A percentile compares a stretch with the other conserved stretches of the same genome.
Evolutionary conservation across 2,888 invertebrate species (phyloP).

Genomic region (Lucinisca nassula): DNA sequence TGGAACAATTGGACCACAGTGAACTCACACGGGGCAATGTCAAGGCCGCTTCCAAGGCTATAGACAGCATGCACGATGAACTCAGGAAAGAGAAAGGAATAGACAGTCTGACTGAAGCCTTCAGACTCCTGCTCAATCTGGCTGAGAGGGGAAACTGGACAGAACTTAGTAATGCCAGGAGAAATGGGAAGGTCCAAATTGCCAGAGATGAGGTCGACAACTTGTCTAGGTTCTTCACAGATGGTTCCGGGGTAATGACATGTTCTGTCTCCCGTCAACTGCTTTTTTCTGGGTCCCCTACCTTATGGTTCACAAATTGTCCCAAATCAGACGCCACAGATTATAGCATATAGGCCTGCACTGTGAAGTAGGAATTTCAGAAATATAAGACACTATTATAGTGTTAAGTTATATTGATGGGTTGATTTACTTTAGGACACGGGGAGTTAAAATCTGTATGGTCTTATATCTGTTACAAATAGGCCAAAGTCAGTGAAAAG

Average conservation of each 20-base stretch:
- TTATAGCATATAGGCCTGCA: too few species aligned
- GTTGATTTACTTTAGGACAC: too few species aligned
- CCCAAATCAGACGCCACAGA: too few species aligned
- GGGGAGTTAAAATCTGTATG: too few species aligned
- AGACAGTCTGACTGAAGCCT: conserved; percentile 39
- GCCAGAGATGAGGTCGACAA: conserved; percentile 57
- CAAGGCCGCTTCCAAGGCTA: conserved; percentile 57
- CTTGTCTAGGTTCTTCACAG: conserved; percentile 2
- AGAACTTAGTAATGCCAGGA: conserved; percentile 57
- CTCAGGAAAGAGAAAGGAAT: conserved; percentile 39
- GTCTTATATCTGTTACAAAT: too few species aligned
- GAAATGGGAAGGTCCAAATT: conserved; percentile 51
- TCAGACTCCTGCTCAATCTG: conserved; percentile 49
- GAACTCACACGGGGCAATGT: conserved; percentile 68
- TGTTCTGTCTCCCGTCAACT: too few species aligned
- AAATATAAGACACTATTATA: too few species aligned
- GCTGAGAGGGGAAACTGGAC: conserved; percentile 67
- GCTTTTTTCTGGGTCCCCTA: too few species aligned
- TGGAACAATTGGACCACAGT: conserved; percentile 67
- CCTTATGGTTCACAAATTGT: too few species aligned
- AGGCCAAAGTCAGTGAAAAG: too few species aligned
- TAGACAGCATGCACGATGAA: conserved; percentile 58
- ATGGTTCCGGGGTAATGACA: not conserved
- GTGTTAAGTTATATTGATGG: too few species aligned
- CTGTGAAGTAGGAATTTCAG: too few species aligned